Conservation (phyloP, 2,888 invertebrate genomes). For the Macrosoma leucophasiata region DNA sequence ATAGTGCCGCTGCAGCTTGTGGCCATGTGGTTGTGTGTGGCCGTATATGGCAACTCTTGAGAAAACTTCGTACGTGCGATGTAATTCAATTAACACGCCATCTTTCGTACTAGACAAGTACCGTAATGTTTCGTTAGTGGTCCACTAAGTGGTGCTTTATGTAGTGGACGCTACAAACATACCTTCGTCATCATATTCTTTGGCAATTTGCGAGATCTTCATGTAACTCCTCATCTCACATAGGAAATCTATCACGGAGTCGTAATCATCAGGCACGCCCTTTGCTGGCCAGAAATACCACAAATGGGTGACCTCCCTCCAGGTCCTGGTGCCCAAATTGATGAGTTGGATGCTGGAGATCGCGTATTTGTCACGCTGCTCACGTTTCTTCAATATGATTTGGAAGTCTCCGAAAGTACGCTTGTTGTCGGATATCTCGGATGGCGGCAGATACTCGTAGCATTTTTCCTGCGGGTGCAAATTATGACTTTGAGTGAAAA, state of each 20-base stretch:
- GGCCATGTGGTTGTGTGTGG: not conserved
- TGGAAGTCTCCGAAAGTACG: conserved; percentile 91
- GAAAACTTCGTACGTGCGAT: too few species aligned
- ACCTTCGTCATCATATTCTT: conserved; percentile 72
- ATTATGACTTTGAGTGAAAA: not conserved
- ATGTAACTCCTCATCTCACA: conserved; percentile 84
- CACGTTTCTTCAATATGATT: conserved; percentile 90
- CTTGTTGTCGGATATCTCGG: conserved; percentile 92
- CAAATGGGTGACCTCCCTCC: conserved; percentile 91
- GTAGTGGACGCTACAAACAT: too few species aligned
- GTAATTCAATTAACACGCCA: too few species aligned
- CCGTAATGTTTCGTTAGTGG: too few species aligned
- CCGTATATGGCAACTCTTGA: too few species aligned
- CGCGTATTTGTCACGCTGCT: conserved; percentile 93
- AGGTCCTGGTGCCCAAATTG: conserved; percentile 86
- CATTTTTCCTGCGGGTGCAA: conserved; percentile 83
- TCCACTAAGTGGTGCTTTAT: too few species aligned
- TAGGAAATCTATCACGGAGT: conserved; percentile 90
- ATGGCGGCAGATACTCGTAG: conserved; percentile 93
- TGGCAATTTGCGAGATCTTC: conserved; percentile 67
- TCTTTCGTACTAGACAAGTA: too few species aligned
- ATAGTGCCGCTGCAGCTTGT: too few species aligned
- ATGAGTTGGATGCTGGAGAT: conserved; percentile 90
- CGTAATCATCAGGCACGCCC: conserved; percentile 89
- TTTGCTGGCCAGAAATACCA: conserved; percentile 97